Percentiles rank a stretch among this genome's conserved stretches.
phyloP scores from a whole-genome alignment of 2,888 invertebrate genomes.

The Euproctis similis region DNA sequence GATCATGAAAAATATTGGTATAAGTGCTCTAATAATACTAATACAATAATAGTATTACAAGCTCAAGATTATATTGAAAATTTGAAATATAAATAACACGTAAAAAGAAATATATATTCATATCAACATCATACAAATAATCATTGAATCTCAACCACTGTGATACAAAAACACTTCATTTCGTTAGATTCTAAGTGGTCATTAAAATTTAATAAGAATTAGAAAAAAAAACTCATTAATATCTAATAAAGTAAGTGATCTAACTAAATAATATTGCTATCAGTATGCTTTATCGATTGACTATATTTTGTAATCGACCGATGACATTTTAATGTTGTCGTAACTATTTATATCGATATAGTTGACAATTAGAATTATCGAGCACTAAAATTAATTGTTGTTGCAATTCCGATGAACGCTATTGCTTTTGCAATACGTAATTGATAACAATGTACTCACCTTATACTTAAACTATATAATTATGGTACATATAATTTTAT shows the following conservation, averaged over 20 bases:
- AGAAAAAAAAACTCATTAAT: too few species aligned
- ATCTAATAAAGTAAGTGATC: constrained; percentile 11
- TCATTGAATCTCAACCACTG: constrained; percentile 35
- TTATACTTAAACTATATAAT: constrained; percentile 2
- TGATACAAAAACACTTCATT: constrained; percentile 36
- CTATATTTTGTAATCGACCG: too few species aligned
- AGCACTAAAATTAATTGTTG: constrained; percentile 13
- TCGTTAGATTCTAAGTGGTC: too few species aligned
- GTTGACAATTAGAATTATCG: constrained; percentile 11
- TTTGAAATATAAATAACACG: too few species aligned
- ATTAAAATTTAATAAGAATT: too few species aligned
- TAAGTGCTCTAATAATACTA: too few species aligned
- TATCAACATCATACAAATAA: constrained; percentile 6
- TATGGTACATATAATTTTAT: background rate
- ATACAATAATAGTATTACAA: too few species aligned
- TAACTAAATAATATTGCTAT: constrained; percentile 25
- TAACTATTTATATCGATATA: constrained; percentile 21
- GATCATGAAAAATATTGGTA: too few species aligned
- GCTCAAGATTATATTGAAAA: too few species aligned
- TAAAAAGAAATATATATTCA: too few species aligned
- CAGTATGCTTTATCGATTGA: constrained; percentile 24
- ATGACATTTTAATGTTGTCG: too few species aligned
- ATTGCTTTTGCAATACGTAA: constrained; percentile 23
- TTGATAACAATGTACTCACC: constrained; percentile 13
- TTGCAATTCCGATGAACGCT: constrained; percentile 8